Evolutionary conservation across 2,113 vertebrate species (phyloP).

Genomic region (Pterocles gutturalis): DNA sequence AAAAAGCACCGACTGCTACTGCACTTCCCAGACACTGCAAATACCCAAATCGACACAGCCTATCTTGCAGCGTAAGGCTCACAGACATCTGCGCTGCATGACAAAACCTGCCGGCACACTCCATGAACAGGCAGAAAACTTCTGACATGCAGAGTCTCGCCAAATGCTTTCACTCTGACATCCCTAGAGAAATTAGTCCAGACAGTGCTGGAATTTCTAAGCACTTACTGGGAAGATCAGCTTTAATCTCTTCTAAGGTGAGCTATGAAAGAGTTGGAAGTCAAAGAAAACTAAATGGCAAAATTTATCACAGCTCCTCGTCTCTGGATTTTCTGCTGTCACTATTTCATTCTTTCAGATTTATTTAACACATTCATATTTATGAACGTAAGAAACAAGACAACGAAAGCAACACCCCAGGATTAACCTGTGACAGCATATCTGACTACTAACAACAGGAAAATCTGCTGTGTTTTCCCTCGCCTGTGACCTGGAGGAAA

Average conservation of each 20-base stretch:
- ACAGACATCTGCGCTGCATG: background rate
- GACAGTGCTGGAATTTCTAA: background rate
- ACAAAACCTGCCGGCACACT: background rate
- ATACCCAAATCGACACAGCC: background rate
- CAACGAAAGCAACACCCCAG: background rate
- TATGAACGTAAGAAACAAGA: background rate
- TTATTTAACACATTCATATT: background rate
- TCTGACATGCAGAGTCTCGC: accelerated
- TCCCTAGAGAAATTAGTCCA: background rate
- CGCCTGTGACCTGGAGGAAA: background rate
- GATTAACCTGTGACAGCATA: background rate
- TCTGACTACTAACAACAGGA: background rate
- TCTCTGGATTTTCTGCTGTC: background rate
- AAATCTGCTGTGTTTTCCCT: background rate
- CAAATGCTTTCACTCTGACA: background rate
- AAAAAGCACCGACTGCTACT: background rate
- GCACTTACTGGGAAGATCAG: background rate
- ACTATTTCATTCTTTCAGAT: background rate
- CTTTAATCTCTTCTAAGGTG: background rate
- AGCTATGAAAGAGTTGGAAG: background rate
- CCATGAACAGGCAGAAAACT: accelerated
- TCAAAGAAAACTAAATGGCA: background rate
- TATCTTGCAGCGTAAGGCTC: background rate
- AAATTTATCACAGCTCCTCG: background rate
- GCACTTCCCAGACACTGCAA: background rate